Evolutionary conservation across 2,888 invertebrate genomes (phyloP), one percentile per base, ranked within the genome.

Genomic region (Watsonalla binaria): DNA sequence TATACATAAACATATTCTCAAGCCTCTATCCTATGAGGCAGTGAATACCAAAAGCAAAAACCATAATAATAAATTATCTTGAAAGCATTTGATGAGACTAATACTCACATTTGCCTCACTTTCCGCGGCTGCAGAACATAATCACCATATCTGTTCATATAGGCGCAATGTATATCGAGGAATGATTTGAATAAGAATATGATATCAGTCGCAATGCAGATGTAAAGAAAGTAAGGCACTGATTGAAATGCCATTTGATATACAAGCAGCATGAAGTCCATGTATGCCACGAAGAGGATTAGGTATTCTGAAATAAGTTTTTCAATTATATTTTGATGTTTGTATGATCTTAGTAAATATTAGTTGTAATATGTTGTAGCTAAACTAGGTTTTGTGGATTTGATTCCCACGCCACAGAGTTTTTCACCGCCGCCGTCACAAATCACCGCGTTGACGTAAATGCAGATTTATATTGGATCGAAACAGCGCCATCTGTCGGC

Each of bases 181-280:
- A 92, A 89, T 1, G 80, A 56, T 70, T 92, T 92, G 59, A 86
- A 86, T 0, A 86, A 46, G 62, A 86, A 91, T 56, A 91, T 66
- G 0, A 77, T 51, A 47, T 92, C 92, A n/a, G 76, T 68, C 5
- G 81, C 63, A 35, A 87, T 59, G 64, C 81, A 87, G 13, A 80
- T 73, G 55, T 76, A 70, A 50, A 78, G 80, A 63, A 80, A 85
- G 56, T 71, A 77, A 6, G 68, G 71, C 47, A 82, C 78, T 15
- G 91, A 86, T 56, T 84, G 76, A 61, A 92, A 92, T 6, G 91
- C 83, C 83, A 92, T 89, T 74, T 92, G 85, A 56, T 92, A 92
- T 0, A 86, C 82, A 15, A 90, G 77, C 9, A 88, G 53, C 77
- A 91, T 80, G 54, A 88, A 87, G 57, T 91, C 91, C 6, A 73